Evolutionary conservation across 2,797 vertebrate genomes (phyloP).

Genomic region (Nyctalus aviator): DNA sequence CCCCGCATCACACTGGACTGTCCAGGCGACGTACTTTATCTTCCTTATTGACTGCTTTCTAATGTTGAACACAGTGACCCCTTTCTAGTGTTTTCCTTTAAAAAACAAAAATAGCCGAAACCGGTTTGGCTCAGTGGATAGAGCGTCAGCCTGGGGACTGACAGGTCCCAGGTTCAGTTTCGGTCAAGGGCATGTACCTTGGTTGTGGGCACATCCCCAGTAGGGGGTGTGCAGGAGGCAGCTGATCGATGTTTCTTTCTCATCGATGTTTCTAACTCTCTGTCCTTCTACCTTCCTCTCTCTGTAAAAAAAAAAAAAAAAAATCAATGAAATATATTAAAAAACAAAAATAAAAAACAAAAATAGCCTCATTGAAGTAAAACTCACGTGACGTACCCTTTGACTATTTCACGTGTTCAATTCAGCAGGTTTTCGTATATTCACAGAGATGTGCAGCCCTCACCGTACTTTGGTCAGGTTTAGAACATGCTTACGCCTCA

Average conservation of each 20-base stretch:
- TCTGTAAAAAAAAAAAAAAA: no score
- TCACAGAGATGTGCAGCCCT: accelerated
- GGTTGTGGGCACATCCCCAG: no score
- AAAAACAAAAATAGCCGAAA: background rate
- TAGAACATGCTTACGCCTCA: background rate
- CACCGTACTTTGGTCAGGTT: no score
- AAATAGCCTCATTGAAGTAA: background rate
- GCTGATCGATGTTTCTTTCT: no score
- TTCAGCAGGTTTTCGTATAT: background rate
- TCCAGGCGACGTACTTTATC: background rate
- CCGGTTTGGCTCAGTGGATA: no score
- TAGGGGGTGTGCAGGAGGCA: no score
- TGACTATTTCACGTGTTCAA: accelerated
- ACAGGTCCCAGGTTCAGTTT: no score
- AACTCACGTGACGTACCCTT: background rate
- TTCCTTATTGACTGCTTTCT: background rate
- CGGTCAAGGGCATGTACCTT: no score
- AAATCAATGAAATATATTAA: no score
- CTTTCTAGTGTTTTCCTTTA: accelerated
- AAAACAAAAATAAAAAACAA: background rate
- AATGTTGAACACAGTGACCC: background rate
- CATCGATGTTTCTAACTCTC: no score
- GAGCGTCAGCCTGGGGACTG: no score
- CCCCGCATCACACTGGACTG: background rate
- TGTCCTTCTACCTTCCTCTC: no score